These are phyloP conservation scores for Dicyrtomina minuta DNA, from an alignment of 2,888 invertebrate species.

Conservation along the genomic window DNA sequence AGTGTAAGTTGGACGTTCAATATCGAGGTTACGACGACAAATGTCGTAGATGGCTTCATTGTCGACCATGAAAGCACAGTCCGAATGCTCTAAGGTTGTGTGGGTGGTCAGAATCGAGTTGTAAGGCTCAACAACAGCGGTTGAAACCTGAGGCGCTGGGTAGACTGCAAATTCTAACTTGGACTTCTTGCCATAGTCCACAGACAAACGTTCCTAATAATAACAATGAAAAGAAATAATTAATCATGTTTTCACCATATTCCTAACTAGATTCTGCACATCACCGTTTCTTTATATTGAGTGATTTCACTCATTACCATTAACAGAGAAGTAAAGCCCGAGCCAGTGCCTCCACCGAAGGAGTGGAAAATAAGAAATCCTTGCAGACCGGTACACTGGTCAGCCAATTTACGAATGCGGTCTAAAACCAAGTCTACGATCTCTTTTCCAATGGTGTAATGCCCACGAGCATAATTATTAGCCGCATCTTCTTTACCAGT, in stretches of 20 bases:
- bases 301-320: too few relatives aligned
- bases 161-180: conserved; percentile 93
- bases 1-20: conserved; percentile 71
- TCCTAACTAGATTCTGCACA: too few relatives aligned
- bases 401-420: conserved; percentile 71
- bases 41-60: too few relatives aligned
- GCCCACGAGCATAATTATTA: conserved; percentile 96
- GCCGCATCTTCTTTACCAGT: conserved; percentile 98
- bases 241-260: too few relatives aligned
- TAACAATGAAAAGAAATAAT: too few relatives aligned
- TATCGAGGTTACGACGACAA: too few relatives aligned
- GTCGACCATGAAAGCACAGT: too few relatives aligned
- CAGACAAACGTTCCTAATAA: conserved; percentile 77
- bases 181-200: conserved; percentile 82
- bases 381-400: conserved; percentile 76
- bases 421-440: conserved; percentile 44
- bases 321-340: conserved; percentile 82
- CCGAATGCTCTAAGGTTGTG: conserved; percentile 79
- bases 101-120: conserved; percentile 89
- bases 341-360: conserved; percentile 81
- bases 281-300: too few relatives aligned
- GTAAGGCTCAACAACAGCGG: conserved; percentile 70
- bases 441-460: conserved; percentile 83
- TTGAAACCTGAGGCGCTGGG: conserved; percentile 78
- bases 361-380: conserved; percentile 89